These are phyloP conservation scores for Lymantria monacha DNA, from an alignment of 2,888 invertebrate species.

Conservation along the genomic window DNA sequence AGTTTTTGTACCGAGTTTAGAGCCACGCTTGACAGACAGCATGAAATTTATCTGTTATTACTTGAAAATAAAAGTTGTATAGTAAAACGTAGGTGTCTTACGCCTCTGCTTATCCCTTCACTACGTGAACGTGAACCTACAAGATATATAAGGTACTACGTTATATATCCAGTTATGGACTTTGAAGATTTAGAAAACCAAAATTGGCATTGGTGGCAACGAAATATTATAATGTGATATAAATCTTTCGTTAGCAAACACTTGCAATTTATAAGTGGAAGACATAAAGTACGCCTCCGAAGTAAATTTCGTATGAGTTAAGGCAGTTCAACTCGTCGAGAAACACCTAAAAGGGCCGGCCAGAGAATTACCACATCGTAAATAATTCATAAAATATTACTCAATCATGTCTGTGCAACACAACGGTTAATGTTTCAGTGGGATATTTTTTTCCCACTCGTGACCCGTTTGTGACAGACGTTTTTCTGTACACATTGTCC, in stretches of 20 bases:
- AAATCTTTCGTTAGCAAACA: constrained; percentile 44
- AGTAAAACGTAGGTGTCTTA: no score
- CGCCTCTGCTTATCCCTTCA: no score
- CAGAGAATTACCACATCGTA: constrained; percentile 73
- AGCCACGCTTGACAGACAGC: no score
- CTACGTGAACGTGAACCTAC: no score
- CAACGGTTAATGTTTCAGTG: constrained; percentile 54
- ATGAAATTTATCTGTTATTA: no score
- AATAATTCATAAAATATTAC: constrained; percentile 80
- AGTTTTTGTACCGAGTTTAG: no score
- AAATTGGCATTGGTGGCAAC: no score
- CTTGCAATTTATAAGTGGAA: constrained; percentile 26
- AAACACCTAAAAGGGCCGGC: constrained; percentile 59
- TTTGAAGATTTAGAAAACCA: no score
- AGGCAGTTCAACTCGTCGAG: constrained; percentile 37
- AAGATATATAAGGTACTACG: no score
- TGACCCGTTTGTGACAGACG: constrained; percentile 45
- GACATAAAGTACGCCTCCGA: constrained; percentile 46
- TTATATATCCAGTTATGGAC: no score
- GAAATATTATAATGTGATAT: constrained; percentile 18
- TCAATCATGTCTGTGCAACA: constrained; percentile 69
- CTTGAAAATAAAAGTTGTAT: no score
- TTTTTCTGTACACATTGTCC: constrained; percentile 65
- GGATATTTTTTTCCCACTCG: constrained; percentile 46
- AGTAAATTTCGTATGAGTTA: constrained; percentile 34